Conservation (phyloP, 2,113 vertebrate genomes). For the Callospermophilus lateralis region DNA sequence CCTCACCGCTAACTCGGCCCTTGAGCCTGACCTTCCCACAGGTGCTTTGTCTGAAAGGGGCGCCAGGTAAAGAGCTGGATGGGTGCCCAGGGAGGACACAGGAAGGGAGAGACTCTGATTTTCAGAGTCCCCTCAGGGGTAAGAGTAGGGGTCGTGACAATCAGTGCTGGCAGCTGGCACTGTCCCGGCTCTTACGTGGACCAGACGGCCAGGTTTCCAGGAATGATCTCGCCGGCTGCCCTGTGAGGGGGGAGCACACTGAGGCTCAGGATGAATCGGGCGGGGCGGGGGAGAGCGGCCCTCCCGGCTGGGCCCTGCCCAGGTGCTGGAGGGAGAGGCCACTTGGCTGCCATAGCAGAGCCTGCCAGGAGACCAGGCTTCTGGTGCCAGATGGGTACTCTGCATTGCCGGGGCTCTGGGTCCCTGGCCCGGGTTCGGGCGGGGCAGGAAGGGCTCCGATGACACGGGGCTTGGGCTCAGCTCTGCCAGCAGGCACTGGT, state of each 20-base stretch:
- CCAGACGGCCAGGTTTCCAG: neutral
- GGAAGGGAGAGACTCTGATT: neutral
- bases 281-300: neutral
- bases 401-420: neutral
- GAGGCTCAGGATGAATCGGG: neutral
- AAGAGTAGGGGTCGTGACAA: too few species aligned
- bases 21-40: neutral
- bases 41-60: neutral
- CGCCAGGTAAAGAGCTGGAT: neutral
- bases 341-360: neutral
- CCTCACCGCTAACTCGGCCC: neutral
- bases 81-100: neutral
- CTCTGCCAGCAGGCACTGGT: neutral
- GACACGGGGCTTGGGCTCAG: neutral
- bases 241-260: neutral
- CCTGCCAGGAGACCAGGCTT: neutral
- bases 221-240: neutral
- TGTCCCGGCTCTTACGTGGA: fast-evolving
- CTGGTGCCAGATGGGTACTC: fast-evolving
- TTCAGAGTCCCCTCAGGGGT: neutral
- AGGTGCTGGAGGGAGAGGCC: neutral
- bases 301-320: neutral
- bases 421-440: too few species aligned
- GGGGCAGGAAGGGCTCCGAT: neutral
- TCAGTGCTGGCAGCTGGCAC: neutral